These are phyloP conservation scores for Misgurnus mizolepis DNA, from an alignment of 2,113 vertebrate species.

Conservation along the genomic window DNA sequence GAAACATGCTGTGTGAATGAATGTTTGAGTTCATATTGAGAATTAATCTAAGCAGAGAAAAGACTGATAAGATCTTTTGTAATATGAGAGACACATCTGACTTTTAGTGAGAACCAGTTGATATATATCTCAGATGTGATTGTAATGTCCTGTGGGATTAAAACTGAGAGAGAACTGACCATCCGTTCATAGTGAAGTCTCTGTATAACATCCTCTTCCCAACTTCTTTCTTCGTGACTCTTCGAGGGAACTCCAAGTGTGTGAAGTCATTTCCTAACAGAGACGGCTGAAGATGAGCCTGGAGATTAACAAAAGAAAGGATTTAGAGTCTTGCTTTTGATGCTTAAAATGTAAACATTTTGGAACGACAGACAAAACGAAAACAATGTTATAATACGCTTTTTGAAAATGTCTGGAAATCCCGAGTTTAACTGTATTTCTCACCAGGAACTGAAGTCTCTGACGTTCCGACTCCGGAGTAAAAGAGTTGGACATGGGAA, in stretches of 20 bases:
- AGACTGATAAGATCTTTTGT: too few species aligned
- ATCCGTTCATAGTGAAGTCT: conserved; percentile 97
- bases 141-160: too few species aligned
- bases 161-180: conserved; percentile 73
- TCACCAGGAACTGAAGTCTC: conserved; percentile 96
- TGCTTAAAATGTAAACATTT: too few species aligned
- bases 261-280: conserved; percentile 98
- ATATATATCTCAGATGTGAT: background rate
- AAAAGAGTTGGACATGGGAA: conserved; percentile 95
- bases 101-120: background rate
- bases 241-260: conserved; percentile 97
- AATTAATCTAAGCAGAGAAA: too few species aligned
- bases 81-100: too few species aligned
- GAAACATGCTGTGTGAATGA: too few species aligned
- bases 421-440: conserved; percentile 28
- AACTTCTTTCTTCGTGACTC: conserved; percentile 94
- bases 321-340: background rate
- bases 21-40: too few species aligned
- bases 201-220: conserved; percentile 98
- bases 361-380: too few species aligned
- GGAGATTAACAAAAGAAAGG: conserved; percentile 42
- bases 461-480: conserved; percentile 95
- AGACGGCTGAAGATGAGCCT: conserved; percentile 98
- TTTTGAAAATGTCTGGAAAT: background rate
- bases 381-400: too few species aligned